Evolutionary conservation across 2,888 invertebrate species (phyloP).

Genomic region (Epistrophe grossulariae): DNA sequence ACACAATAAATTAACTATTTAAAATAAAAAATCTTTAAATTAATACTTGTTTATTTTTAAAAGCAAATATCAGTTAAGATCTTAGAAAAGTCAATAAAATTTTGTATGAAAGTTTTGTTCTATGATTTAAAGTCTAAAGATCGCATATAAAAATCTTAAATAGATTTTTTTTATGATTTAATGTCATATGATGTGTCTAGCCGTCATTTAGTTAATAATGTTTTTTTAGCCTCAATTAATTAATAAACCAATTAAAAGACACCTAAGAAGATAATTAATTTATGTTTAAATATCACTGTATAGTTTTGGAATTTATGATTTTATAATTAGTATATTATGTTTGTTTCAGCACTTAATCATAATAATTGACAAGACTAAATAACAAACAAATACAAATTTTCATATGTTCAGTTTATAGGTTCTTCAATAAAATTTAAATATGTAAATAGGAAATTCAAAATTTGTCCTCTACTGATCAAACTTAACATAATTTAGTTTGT

Average conservation of each 20-base stretch:
- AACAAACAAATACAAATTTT: neutral
- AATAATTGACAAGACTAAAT: neutral
- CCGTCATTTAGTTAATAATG: neutral
- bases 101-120: neutral
- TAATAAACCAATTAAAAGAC: neutral
- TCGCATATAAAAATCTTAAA: neutral
- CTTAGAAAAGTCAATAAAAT: neutral
- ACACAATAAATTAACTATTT: neutral
- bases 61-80: neutral
- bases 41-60: neutral
- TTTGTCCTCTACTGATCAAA: too few species aligned
- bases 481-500: too few species aligned
- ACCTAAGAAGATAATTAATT: neutral
- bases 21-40: too few species aligned
- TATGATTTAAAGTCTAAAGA: neutral
- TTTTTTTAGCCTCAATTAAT: constrained; percentile 9
- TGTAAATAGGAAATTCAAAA: neutral
- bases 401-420: neutral
- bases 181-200: neutral
- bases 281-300: neutral
- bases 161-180: neutral
- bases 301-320: neutral
- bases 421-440: neutral
- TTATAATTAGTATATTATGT: neutral
- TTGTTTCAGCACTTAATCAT: neutral